Evolutionary conservation across 2,797 vertebrate genomes (phyloP), one percentile per base, ranked within the genome.

Genomic region (Chanos chanos): DNA sequence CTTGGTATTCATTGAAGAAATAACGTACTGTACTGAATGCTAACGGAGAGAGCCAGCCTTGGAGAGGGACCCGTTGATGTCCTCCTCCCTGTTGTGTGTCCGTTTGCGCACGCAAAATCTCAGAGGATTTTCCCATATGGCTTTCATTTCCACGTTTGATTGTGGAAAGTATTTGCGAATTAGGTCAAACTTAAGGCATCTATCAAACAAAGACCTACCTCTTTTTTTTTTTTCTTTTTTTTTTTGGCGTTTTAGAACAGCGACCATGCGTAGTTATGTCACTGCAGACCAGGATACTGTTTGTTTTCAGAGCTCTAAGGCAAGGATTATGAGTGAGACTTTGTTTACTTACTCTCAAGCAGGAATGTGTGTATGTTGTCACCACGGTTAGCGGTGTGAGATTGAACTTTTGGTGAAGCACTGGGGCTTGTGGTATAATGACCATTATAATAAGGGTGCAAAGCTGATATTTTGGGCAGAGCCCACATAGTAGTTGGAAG

Each of bases 141-240:
- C 64, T 85, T 77, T 71, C 58, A 84, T 87, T 87, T 82, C 51
- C 64, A 71, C 68, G 65, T 80, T 68, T 64, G 63, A 31, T 55
- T 36, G 51, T 69, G 72, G 77, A 87, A 81, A 80, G 73, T 70
- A 59, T 76, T 74, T 77, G 45, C 75, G 60, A 84, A 81, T 59
- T 82, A 56, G 79, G 82, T 86, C 77, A 82, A 74, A 77, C 69
- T 76, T 70, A 69, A 71, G 70, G 53, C 31, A 58, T 30, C 59
- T 70, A 68, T 70, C 27, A 41, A 55, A 71, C 70, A 75, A 47
- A 31, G 50, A 27, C n/a, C n/a, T n/a, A n/a, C n/a, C n/a, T n/a
- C n/a, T n/a, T n/a, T n/a, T n/a, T n/a, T n/a, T n/a, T n/a, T n/a
- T n/a, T n/a, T n/a, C n/a, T n/a, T n/a, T n/a, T n/a, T n/a, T n/a